Base-by-base conservation (phyloP, 2,797 vertebrate species). In the Xenops minutus region DNA sequence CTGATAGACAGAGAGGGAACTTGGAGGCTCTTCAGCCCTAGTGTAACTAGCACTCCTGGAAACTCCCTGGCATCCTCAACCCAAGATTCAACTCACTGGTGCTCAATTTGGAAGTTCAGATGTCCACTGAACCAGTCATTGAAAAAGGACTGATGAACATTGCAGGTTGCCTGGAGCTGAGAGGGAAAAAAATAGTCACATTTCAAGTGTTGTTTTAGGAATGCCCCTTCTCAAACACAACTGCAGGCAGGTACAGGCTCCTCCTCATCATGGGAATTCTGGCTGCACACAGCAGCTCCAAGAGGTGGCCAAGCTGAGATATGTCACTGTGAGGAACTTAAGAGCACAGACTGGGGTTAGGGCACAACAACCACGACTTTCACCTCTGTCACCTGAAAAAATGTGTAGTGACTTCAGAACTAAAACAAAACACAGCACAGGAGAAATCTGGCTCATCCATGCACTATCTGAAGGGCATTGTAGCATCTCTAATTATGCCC, bases 101-200 rank as follows among this genome's bases (percentile, higher is more conserved):
- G 98, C 88, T 98, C 98, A 0, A 98, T 98, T 93, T 98, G 98
- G 96, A 98, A 98, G 95, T 98, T 98, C 93, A 98, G 98, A 39
- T 98, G 98, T 24, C 98, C 98, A 3, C 97, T 98, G 90, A 98
- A 98, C 98, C 98, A 98, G 92, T 98, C 98, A 1, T 98, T 98
- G 97, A 98, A 98, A 12, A 97, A 69, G 16, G 98, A 98, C 79
- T 98, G 97, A 44, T 97, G 96, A 69, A 98, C 98, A 0, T 98
- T 98, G 73, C 98, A 98, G 4, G 98, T 98, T 36, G 98, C 98
- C 92, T 98, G 98, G 19, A 98, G 97, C 98, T 98, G 95, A 58
- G 51, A 44, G 43, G 24, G 20, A 48, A 49, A 59, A 71, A 52
- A 48, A 3, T 18, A 46, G 7, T 23, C 26, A 48, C 8, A 13